Base-by-base conservation (phyloP, 2,797 vertebrate species). In the Selene dorsalis region DNA sequence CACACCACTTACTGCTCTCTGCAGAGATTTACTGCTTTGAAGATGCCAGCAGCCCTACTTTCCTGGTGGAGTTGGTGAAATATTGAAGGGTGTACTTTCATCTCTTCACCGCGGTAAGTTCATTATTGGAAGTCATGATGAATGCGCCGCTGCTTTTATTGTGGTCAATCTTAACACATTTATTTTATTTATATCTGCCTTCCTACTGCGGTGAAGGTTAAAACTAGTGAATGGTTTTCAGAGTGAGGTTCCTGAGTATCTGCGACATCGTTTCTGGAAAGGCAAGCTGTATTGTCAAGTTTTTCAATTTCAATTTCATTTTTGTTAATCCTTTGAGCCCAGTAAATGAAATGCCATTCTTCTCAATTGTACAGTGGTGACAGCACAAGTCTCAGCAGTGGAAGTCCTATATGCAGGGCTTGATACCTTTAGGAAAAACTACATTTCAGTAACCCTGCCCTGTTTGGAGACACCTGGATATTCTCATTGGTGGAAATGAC, bases 1-100 rank as follows among this genome's bases (percentile, higher is more conserved):
- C 86, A 75, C 67, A 47, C 20, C 43, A 57, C 64, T 79, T 20
- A 22, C 48, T 53, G 60, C 48, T 72, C 71, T 59, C 75, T 82
- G 71, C 28, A 35, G 79, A 84, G 75, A 87, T 84, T 85, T 84
- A 82, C 28, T 38, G 83, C 80, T 87, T 73, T 85, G 81, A 89
- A 84, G 83, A 86, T 35, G 65, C 35, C 22, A 66, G 45, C 48
- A 71, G 67, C 13, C 18, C 24, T 50, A 48, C 24, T 67, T 76
- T 47, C 65, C 61, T 55, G 4, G n/a, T 24, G 30, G 26, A 38
- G 65, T 14, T 66, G 6, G 63, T 75, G 66, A 68, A 47, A 79
- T 43, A 84, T 45, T 52, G 7, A 73, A 35, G 58, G 0, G 3
- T 28, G 24, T 35, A 18, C 16, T 57, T 26, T 63, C 20, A 67